A percentile compares a stretch with the other conserved stretches of the same genome.
phyloP scores from a whole-genome alignment of 2,888 invertebrate genomes.

The Pterobdella sp. region DNA sequence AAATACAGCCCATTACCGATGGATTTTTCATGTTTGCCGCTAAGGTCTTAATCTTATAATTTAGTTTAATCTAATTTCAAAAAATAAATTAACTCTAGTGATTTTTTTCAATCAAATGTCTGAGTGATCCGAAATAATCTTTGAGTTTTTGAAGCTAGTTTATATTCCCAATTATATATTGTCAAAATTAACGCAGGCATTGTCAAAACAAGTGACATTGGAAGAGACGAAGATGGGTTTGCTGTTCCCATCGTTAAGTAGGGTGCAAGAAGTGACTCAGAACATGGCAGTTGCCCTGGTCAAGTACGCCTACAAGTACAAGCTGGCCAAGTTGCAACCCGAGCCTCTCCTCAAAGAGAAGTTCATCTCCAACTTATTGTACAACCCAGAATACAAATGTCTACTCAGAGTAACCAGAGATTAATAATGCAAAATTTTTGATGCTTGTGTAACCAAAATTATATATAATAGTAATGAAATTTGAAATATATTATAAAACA shows the following conservation, averaged over 20 bases:
- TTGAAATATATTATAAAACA: too few species aligned
- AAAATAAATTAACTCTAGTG: too few species aligned
- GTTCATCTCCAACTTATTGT: constrained; percentile 48
- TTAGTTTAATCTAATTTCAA: too few species aligned
- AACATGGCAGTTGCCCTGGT: constrained; percentile 73
- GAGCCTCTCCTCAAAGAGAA: constrained; percentile 53
- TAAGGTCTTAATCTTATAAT: constrained; percentile 59
- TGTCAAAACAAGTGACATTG: constrained; percentile 71
- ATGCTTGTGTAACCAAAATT: background rate
- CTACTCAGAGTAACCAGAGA: background rate
- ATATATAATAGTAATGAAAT: too few species aligned
- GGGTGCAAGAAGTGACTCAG: constrained; percentile 75
- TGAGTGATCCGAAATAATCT: background rate
- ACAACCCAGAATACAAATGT: constrained; percentile 50
- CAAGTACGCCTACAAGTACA: constrained; percentile 64
- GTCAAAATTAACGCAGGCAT: constrained; percentile 39
- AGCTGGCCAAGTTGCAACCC: constrained; percentile 53
- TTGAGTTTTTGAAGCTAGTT: background rate
- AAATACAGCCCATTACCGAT: constrained; percentile 85
- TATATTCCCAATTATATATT: background rate
- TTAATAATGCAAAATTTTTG: background rate
- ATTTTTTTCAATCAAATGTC: too few species aligned
- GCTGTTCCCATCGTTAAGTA: constrained; percentile 77
- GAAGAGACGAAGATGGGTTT: constrained; percentile 72
- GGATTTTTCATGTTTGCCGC: constrained; percentile 88